phyloP scores from a whole-genome alignment of 2,797 vertebrate species.

The Myripristis murdjan region DNA sequence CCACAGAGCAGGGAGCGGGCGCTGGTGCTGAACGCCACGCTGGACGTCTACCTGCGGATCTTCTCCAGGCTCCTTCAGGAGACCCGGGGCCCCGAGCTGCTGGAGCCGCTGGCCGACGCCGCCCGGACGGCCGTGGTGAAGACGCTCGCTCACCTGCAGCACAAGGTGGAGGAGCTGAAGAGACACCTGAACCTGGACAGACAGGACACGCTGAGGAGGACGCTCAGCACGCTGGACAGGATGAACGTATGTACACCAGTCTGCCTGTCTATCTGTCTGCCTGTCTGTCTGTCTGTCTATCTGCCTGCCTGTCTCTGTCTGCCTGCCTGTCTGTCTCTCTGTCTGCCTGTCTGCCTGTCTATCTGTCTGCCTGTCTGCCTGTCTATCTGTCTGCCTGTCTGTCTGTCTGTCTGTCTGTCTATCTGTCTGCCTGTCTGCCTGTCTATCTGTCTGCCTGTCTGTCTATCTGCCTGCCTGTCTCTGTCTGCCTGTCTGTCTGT shows the following conservation, averaged over 20 bases:
- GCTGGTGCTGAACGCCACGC: slow-evolving; percentile 53
- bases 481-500: too few relatives aligned
- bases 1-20: slow-evolving; percentile 46
- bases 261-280: too few relatives aligned
- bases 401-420: too few relatives aligned
- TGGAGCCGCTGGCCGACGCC: rapidly evolving
- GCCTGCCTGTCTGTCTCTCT: too few relatives aligned
- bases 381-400: too few relatives aligned
- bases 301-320: too few relatives aligned
- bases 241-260: slow-evolving; percentile 37
- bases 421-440: too few relatives aligned
- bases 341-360: too few relatives aligned
- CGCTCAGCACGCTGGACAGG: slow-evolving; percentile 7
- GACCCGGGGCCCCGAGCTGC: slow-evolving; percentile 12
- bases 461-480: too few relatives aligned
- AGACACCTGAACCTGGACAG: background rate
- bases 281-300: too few relatives aligned
- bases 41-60: slow-evolving; percentile 63
- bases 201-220: background rate
- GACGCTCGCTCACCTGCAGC: rapidly evolving
- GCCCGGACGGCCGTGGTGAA: rapidly evolving
- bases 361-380: too few relatives aligned
- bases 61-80: slow-evolving; percentile 54
- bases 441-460: too few relatives aligned
- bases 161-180: background rate